Conservation (phyloP, 2,797 vertebrate genomes). For the Sciurus vulgaris region DNA sequence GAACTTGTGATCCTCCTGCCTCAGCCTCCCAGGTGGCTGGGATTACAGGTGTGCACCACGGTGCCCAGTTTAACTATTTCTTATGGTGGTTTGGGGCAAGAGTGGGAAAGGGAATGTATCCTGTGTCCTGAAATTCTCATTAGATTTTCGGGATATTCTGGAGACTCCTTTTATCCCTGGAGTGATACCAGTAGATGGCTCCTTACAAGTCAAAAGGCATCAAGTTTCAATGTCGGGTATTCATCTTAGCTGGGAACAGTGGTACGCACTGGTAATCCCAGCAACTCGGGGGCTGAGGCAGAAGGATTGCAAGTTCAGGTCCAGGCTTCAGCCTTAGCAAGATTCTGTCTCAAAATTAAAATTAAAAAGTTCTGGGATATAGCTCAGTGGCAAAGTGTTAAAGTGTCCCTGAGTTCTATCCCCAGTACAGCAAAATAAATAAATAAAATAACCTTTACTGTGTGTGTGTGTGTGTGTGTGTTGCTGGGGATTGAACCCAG, state of each 20-base stretch:
- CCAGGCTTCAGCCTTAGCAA: not conserved
- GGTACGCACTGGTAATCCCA: too few relatives aligned
- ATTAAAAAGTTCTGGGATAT: not conserved
- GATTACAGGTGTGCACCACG: not conserved
- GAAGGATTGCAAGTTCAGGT: not conserved
- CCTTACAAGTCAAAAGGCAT: constrained; percentile 6
- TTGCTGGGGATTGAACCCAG: too few relatives aligned
- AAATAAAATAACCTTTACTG: too few relatives aligned
- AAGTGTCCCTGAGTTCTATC: too few relatives aligned
- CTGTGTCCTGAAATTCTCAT: not conserved
- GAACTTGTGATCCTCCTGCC: not conserved
- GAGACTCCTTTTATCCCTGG: not conserved
- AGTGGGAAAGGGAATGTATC: not conserved
- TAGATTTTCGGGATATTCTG: not conserved
- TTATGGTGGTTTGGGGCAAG: not conserved
- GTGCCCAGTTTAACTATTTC: not conserved
- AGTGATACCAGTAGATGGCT: not conserved
- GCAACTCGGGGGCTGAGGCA: not conserved
- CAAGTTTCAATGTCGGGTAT: not conserved
- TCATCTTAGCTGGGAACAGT: too few relatives aligned
- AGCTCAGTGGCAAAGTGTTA: too few relatives aligned
- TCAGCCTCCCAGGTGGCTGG: not conserved
- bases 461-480: too few relatives aligned
- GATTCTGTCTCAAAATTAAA: not conserved
- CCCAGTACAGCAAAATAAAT: too few relatives aligned